Conservation (phyloP, 2,888 invertebrate species). For the Pristionchus arcanus region DNA sequence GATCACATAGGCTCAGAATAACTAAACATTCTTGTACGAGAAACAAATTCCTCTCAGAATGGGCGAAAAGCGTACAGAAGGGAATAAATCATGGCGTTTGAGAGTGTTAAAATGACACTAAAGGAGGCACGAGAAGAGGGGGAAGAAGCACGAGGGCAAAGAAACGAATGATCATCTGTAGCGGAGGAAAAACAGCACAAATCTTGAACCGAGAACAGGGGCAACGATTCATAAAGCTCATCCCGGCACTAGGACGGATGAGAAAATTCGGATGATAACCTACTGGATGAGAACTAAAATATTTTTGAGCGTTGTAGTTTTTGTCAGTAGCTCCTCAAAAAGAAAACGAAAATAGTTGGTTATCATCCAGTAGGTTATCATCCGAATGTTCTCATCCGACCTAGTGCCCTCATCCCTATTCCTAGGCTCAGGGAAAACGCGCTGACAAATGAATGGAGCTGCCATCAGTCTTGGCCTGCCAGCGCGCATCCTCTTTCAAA, state of each 20-base stretch:
- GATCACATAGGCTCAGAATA: not conserved
- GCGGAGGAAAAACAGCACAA: not conserved
- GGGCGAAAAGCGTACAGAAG: not conserved
- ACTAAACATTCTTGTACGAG: not conserved
- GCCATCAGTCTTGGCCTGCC: not conserved
- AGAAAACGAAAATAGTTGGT: too few relatives aligned
- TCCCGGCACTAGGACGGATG: too few relatives aligned
- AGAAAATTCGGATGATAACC: too few relatives aligned
- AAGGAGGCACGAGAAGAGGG: not conserved
- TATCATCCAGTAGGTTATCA: too few relatives aligned
- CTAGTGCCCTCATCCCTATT: too few relatives aligned
- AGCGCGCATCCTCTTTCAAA: not conserved
- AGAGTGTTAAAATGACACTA: not conserved
- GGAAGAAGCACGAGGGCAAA: not conserved
- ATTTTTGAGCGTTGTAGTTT: too few relatives aligned
- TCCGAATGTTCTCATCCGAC: too few relatives aligned
- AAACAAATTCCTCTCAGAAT: not conserved
- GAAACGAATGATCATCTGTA: not conserved
- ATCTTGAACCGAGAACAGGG: too few relatives aligned
- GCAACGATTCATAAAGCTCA: too few relatives aligned
- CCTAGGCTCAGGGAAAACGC: not conserved
- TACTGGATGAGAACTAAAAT: too few relatives aligned
- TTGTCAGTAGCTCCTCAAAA: too few relatives aligned
- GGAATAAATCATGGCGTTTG: not conserved
- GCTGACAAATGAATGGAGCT: constrained; percentile 1